Evolutionary conservation across 2,888 invertebrate species (phyloP).

Genomic region (Pelosia muscerda): DNA sequence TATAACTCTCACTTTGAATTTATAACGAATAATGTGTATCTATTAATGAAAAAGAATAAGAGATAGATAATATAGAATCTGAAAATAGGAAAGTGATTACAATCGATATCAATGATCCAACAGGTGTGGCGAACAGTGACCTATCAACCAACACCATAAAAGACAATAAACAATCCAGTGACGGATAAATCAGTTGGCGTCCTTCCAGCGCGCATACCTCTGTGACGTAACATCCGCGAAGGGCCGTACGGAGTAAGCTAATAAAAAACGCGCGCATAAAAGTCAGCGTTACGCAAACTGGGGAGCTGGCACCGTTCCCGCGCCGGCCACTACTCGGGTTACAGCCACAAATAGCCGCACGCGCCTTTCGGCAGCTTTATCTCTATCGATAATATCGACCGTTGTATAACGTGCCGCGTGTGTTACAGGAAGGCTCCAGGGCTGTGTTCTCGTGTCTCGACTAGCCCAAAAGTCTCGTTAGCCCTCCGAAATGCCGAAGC

Average conservation of each 20-base stretch:
- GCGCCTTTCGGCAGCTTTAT: conserved; percentile 58
- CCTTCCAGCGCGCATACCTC: conserved; percentile 77
- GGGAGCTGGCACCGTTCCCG: conserved; percentile 82
- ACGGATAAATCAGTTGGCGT: conserved; percentile 81
- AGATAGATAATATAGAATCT: conserved; percentile 8
- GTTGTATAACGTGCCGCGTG: conserved; percentile 70
- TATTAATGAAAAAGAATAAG: neutral
- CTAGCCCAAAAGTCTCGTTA: conserved; percentile 89
- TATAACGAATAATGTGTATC: neutral
- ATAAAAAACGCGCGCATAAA: conserved; percentile 78
- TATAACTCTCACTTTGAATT: conserved; percentile 10
- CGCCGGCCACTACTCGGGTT: conserved; percentile 82
- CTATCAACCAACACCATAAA: conserved; percentile 83
- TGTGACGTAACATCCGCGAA: conserved; percentile 85
- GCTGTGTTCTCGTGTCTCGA: conserved; percentile 91
- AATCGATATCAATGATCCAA: conserved; percentile 52
- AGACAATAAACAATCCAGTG: conserved; percentile 82
- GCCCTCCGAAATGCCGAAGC: conserved; percentile 93
- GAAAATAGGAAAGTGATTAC: conserved; percentile 37
- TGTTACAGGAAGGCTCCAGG: conserved; percentile 91
- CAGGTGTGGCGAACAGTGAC: conserved; percentile 65
- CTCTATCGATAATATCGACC: conserved; percentile 53
- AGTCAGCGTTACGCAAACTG: conserved; percentile 81
- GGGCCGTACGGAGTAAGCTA: conserved; percentile 78
- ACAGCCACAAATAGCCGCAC: conserved; percentile 85